Conservation (phyloP, 2,888 invertebrate genomes). For the Mechanitis messenoides region DNA sequence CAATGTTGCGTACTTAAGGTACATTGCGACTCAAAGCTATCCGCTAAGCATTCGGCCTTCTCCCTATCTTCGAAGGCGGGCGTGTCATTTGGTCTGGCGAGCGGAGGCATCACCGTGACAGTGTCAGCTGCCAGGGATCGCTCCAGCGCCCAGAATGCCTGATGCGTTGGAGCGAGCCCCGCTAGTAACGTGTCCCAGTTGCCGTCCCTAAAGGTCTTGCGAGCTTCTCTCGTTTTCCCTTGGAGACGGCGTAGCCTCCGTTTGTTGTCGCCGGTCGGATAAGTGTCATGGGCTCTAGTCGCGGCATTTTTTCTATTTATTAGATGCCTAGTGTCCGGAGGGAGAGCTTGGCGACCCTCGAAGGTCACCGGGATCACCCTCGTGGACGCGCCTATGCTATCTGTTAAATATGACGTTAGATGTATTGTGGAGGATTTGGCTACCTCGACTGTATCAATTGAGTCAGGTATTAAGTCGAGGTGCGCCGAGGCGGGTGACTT, state of each 20-base stretch:
- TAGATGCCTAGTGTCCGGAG: background rate
- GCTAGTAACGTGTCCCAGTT: background rate
- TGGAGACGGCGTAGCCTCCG: background rate
- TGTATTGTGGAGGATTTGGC: background rate
- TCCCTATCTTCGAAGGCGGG: constrained; percentile 3
- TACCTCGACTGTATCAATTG: too few relatives aligned
- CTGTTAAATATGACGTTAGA: too few relatives aligned
- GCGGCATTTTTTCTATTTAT: background rate
- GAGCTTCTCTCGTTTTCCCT: background rate
- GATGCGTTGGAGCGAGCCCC: background rate
- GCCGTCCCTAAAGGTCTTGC: background rate
- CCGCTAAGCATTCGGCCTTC: constrained; percentile 17
- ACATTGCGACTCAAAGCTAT: constrained; percentile 16
- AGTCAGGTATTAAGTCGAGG: too few relatives aligned
- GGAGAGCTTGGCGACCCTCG: background rate
- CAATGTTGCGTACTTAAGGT: constrained; percentile 2
- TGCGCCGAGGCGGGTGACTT: too few relatives aligned
- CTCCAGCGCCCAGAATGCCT: background rate
- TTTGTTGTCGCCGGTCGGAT: background rate
- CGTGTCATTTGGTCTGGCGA: background rate
- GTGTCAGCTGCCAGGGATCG: background rate
- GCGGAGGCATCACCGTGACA: background rate
- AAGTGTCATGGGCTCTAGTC: background rate
- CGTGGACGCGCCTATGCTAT: background rate
- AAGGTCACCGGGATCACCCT: background rate